phyloP scores from a whole-genome alignment of 2,797 vertebrate species.

The Eutrigla gurnardus region DNA sequence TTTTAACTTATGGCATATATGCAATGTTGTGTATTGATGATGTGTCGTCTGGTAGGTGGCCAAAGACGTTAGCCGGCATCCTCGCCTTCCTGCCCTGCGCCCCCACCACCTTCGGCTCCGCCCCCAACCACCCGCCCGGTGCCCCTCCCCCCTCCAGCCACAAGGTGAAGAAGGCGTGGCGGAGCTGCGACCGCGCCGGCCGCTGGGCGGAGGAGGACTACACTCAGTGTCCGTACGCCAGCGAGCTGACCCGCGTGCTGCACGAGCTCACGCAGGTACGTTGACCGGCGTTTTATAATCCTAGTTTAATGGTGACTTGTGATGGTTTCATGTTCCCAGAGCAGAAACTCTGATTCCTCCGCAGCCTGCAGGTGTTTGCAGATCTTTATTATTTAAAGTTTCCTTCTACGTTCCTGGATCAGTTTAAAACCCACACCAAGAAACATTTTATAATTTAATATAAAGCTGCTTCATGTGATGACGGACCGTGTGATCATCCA shows the following conservation, averaged over 20 bases:
- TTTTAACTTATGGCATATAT: too few species aligned
- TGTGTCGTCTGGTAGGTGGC: conserved; percentile 85
- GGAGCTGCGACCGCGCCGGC: conserved; percentile 87
- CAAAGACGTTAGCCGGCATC: conserved; percentile 91
- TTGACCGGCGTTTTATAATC: background rate
- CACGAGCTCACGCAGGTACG: conserved; percentile 91
- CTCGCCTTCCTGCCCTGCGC: conserved; percentile 88
- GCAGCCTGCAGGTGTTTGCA: conserved; percentile 41
- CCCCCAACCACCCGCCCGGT: conserved; percentile 63
- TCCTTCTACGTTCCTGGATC: conserved; percentile 12
- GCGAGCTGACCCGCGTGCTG: conserved; percentile 89
- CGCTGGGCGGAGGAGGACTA: conserved; percentile 91
- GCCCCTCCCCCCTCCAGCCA: conserved; percentile 33
- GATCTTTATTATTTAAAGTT: conserved; percentile 5
- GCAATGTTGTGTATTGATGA: background rate
- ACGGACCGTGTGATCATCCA: background rate
- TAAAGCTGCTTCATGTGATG: conserved; percentile 6
- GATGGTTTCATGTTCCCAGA: background rate
- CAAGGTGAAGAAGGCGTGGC: conserved; percentile 89
- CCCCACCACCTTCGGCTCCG: conserved; percentile 80
- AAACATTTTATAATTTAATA: conserved; percentile 17
- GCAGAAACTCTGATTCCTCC: conserved; percentile 11
- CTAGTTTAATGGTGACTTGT: background rate
- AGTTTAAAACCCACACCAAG: conserved; percentile 18
- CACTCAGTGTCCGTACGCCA: conserved; percentile 90